Evolutionary conservation across 2,888 invertebrate species (phyloP), one percentile per base, ranked within the genome.

Genomic region (Byasa hedistus): DNA sequence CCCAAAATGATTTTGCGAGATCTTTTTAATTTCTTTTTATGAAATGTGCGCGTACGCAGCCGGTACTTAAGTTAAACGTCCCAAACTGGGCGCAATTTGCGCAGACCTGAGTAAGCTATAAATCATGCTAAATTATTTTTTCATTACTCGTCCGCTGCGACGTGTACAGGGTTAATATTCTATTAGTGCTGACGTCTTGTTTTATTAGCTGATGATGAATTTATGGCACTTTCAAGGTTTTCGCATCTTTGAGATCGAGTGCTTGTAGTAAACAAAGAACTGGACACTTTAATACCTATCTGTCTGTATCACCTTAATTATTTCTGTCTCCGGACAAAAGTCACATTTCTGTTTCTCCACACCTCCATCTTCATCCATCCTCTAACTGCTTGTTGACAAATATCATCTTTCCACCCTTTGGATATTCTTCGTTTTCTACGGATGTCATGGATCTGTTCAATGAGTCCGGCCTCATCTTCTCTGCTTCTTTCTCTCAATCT

Each of bases 71-170:
- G 84, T 89, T 91, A 91, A 91, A 88, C 89, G 90, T 85, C 83
- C 84, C 81, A 88, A 89, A 89, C 87, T 83, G 85, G 78, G 80
- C 75, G 86, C 87, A 90, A 91, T 91, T 90, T 89, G 84, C 85
- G 75, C 76, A 72, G 78, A 74, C 74, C 80, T 89, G 91, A 91
- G 85, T 91, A 86, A 91, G 91, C 91, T 87, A 91, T 91, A 91
- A 91, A 91, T 91, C 91, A 84, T 81, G 81, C 73, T 79, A 85
- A 90, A 89, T 89, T 89, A 89, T 90, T 88, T 89, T 89, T 90
- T 87, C 89, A 89, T 89, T 89, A 86, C 78, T 72, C 76, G 75
- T 74, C 71, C 72, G 74, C 71, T 71, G 71, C 64, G 70, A 61
- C 60, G 69, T 59, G 70, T 72, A 79, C 74, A 85, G 88, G 74